phyloP scores from a whole-genome alignment of 2,888 invertebrate species.

The Craniophora ligustri region DNA sequence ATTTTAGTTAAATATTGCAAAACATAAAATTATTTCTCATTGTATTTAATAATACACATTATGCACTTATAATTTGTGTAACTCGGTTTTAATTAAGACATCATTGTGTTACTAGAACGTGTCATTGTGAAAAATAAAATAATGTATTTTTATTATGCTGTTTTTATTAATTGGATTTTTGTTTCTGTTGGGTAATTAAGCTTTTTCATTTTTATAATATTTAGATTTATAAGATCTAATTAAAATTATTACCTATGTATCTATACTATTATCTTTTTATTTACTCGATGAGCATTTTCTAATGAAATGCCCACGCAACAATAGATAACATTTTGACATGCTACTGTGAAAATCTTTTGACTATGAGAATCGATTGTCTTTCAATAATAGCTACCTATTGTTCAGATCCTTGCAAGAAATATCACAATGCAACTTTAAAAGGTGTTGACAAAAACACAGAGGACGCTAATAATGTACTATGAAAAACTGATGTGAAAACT shows the following conservation, averaged over 20 bases:
- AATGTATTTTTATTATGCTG: neutral
- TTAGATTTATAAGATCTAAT: neutral
- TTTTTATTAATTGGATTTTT: neutral
- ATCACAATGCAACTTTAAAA: constrained; percentile 39
- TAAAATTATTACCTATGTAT: neutral
- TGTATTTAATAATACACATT: no score
- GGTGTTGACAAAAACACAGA: constrained; percentile 30
- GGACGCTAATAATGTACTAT: constrained; percentile 10
- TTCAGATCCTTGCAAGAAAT: constrained; percentile 41
- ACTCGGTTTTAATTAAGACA: constrained; percentile 8
- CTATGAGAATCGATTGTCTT: constrained; percentile 49
- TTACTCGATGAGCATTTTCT: constrained; percentile 35
- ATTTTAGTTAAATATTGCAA: neutral
- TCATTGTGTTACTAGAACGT: constrained; percentile 3
- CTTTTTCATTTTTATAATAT: neutral
- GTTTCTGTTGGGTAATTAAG: neutral
- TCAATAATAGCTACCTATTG: constrained; percentile 47
- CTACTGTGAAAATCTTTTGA: constrained; percentile 41
- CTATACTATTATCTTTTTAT: neutral
- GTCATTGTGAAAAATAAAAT: neutral
- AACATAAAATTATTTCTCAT: constrained; percentile 2
- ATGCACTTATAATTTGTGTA: constrained; percentile 35
- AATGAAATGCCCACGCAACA: constrained; percentile 25
- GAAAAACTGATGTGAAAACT: no score
- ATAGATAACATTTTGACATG: constrained; percentile 31